These are phyloP conservation scores for Engystomops pustulosus DNA, from an alignment of 2,113 vertebrate species.

Conservation along the genomic window DNA sequence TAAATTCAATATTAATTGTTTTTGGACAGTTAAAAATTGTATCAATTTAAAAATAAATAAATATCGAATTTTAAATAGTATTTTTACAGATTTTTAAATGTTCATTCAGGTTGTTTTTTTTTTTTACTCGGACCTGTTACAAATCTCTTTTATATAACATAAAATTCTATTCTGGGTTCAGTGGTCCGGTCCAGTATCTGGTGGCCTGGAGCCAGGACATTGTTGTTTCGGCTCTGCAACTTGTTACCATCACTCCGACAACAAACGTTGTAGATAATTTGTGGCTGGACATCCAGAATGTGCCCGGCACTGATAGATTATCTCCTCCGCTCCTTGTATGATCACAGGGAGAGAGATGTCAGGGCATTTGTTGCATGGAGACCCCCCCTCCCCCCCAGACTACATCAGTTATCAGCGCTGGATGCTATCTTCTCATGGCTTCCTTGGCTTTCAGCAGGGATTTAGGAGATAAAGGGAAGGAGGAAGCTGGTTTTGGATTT, in stretches of 20 bases:
- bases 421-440: conserved; percentile 12
- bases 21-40: no score
- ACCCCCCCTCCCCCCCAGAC: not conserved
- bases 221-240: conserved; percentile 34
- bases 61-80: no score
- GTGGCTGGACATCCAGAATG: not conserved
- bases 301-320: conserved; percentile 8
- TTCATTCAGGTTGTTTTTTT: no score
- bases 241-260: conserved; percentile 43
- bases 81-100: no score
- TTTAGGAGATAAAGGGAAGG: rapidly evolving
- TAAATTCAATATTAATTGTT: no score
- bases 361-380: not conserved
- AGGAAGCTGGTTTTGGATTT: conserved; percentile 42
- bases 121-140: not conserved
- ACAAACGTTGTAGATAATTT: not conserved
- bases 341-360: conserved; percentile 25
- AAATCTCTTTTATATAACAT: not conserved
- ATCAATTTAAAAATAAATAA: no score
- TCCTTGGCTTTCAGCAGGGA: conserved; percentile 36
- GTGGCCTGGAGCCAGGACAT: not conserved
- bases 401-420: not conserved
- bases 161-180: not conserved
- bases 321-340: not conserved
- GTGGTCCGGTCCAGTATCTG: not conserved